Evolutionary conservation across 1,140 invertebrate genomes (phyloP).

Genomic region (Geopemphigus sp.): DNA sequence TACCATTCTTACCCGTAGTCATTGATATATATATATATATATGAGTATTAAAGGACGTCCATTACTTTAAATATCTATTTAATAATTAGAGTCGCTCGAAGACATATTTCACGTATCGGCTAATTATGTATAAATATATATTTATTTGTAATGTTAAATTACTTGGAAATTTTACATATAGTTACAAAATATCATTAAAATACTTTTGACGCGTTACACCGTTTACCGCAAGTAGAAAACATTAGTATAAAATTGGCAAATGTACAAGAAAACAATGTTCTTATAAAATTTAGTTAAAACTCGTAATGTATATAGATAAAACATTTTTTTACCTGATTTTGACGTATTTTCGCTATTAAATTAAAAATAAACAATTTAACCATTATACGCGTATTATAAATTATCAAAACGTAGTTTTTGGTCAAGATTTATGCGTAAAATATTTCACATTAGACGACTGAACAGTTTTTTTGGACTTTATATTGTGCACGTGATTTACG

Average conservation of each 20-base stretch:
- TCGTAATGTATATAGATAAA: not conserved
- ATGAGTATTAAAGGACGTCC: not conserved
- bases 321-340: not conserved
- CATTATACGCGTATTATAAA: constrained; percentile 14
- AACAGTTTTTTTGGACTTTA: constrained; percentile 21
- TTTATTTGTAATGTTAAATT: not conserved
- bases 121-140: not conserved
- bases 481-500: constrained; percentile 32
- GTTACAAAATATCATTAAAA: not conserved
- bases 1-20: not conserved
- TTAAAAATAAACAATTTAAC: constrained; percentile 29
- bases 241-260: not conserved
- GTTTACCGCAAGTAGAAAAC: not conserved
- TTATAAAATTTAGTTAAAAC: not conserved
- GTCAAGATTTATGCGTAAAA: constrained; percentile 33
- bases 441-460: constrained; percentile 9
- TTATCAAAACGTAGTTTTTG: constrained; percentile 26
- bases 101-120: not conserved
- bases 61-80: not conserved
- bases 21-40: not conserved
- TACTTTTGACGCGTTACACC: not conserved
- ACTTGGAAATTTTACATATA: not conserved
- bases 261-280: not conserved
- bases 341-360: not conserved
- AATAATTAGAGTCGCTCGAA: not conserved